Conservation (phyloP, 2,797 vertebrate species). For the Odontamblyopus lacepedii region DNA sequence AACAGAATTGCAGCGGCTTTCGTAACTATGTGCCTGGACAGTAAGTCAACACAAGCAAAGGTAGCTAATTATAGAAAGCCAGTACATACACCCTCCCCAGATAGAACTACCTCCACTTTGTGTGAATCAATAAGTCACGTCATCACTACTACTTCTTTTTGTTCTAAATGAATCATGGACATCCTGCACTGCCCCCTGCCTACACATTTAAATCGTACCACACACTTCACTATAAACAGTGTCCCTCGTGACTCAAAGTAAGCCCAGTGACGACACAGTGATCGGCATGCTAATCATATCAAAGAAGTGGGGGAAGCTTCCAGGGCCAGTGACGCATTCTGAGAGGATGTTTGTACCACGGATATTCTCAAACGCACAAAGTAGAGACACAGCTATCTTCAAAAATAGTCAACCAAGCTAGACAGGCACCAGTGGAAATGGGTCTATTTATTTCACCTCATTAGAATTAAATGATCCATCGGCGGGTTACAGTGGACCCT, state of each 20-base stretch:
- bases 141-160: constrained; percentile 35
- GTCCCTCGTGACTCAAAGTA: constrained; percentile 37
- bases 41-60: constrained; percentile 17
- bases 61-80: constrained; percentile 15
- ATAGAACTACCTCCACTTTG: constrained; percentile 32
- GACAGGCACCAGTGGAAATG: constrained; percentile 50
- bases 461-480: constrained; percentile 75
- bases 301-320: constrained; percentile 13
- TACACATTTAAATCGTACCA: constrained; percentile 23
- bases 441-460: constrained; percentile 72
- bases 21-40: background rate
- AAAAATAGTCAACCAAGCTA: constrained; percentile 17
- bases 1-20: too few species aligned
- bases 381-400: background rate
- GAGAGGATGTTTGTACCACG: background rate
- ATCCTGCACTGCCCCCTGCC: constrained; percentile 42
- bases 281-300: constrained; percentile 17
- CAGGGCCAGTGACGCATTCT: constrained; percentile 20
- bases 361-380: background rate
- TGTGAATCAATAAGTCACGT: constrained; percentile 34
- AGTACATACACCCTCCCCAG: constrained; percentile 32
- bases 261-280: constrained; percentile 16
- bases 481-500: constrained; percentile 63
- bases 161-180: constrained; percentile 58
- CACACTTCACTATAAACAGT: constrained; percentile 29